Evolutionary conservation across 2,797 vertebrate genomes (phyloP).

Genomic region (Corythornis leucogaster): DNA sequence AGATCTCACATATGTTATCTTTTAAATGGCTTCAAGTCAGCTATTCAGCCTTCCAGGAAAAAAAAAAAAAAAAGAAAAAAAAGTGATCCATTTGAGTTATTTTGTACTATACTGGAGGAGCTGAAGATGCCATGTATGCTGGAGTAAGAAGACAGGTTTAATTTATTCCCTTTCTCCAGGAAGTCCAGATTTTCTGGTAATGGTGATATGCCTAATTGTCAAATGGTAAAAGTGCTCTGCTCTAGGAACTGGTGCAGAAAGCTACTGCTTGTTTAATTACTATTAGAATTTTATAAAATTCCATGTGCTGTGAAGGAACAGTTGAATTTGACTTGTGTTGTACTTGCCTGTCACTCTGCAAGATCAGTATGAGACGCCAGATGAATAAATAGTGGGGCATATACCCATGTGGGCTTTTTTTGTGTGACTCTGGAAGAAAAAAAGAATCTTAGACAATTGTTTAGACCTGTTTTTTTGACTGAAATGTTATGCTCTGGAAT

Average conservation of each 20-base stretch:
- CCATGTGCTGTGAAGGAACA: background rate
- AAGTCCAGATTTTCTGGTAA: background rate
- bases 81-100: background rate
- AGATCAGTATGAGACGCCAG: background rate
- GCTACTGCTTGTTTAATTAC: background rate
- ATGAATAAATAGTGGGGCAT: slow-evolving; percentile 1
- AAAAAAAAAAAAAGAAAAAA: background rate
- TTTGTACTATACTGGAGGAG: background rate
- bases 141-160: background rate
- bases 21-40: background rate
- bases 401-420: background rate
- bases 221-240: background rate
- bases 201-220: background rate
- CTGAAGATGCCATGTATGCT: background rate
- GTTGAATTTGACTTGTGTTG: background rate
- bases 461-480: background rate
- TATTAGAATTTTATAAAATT: background rate
- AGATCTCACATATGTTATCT: background rate
- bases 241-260: slow-evolving; percentile 2
- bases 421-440: background rate
- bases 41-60: background rate
- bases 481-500: background rate
- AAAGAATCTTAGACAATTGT: background rate
- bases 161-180: background rate
- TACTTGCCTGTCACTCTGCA: background rate